Evolutionary conservation across 2,113 vertebrate species (phyloP).

Genomic region (Petrocephalus zakoni): DNA sequence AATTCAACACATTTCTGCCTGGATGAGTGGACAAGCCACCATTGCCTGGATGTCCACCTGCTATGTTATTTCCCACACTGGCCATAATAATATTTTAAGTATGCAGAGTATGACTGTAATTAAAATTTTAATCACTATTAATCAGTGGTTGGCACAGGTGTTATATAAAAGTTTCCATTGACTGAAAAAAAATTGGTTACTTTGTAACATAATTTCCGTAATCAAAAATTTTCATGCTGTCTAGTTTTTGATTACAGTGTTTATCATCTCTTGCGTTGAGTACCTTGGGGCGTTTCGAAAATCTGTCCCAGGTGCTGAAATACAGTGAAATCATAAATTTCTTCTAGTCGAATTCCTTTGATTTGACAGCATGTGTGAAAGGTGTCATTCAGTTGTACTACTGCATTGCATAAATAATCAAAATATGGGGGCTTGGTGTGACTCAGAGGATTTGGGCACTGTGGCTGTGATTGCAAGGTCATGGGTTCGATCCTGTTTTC

Average conservation of each 20-base stretch:
- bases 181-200: background rate
- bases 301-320: slow-evolving; percentile 8
- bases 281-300: background rate
- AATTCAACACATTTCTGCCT: background rate
- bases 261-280: background rate
- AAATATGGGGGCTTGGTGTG: background rate
- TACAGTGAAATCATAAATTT: background rate
- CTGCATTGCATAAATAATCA: background rate
- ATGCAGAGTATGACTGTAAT: background rate
- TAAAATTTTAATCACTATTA: background rate
- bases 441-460: too few relatives aligned
- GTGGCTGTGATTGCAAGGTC: background rate
- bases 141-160: background rate
- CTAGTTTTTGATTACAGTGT: background rate
- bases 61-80: background rate
- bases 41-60: background rate
- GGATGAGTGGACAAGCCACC: background rate
- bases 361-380: background rate
- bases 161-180: background rate
- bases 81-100: background rate
- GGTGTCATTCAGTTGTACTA: background rate
- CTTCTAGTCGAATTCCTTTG: background rate
- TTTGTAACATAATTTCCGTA: background rate
- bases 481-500: background rate
- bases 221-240: background rate